Base-by-base conservation (phyloP, 2,113 vertebrate species). In the Poeciliopsis occidentalis region DNA sequence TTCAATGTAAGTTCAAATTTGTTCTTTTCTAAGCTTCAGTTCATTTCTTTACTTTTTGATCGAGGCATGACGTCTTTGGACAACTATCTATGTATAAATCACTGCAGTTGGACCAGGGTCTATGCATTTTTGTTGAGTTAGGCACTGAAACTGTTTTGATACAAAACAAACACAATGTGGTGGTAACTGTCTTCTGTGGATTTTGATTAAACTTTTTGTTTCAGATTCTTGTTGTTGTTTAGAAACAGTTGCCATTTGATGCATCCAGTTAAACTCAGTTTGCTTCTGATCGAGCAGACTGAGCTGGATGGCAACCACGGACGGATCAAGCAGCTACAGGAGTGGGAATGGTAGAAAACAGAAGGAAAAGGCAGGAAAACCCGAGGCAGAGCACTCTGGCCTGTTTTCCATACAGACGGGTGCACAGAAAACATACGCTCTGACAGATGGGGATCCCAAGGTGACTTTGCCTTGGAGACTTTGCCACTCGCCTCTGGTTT, bases 391-490 rank as follows among this genome's bases (percentile, higher is more conserved):
- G 51, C 69, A 60, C 67, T 70, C 34, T 12, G 32, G 44, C 64
- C 68, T 64, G 34, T 71, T 78, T 73, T 34, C 74, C 54, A 74
- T 78, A 68, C 73, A 83, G 80, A 69, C 80, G 70, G 71, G 29
- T 81, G 69, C 32, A 79, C 68, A 60, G 12, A 1, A 11, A 78
- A 68, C 89, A 82, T 82, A 77, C 81, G 86, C 68, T 83, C 44
- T 24, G 74, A 78, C 88, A 89, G 86, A 86, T 86, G 88, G 77
- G 75, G 70, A 65, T 79, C 81, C 80, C 83, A 73, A 77, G 71
- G 78, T 85, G 81, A 86, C 89, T 79, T 79, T 84, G 67, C 83
- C 79, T 78, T 61, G 13, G 67, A 82, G 71, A 84, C 71, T 64
- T 65, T 68, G 60, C 78, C 47, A 39, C 51, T 68, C 24, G 79